Conservation (phyloP, 2,888 invertebrate species). For the Tholera decimalis region DNA sequence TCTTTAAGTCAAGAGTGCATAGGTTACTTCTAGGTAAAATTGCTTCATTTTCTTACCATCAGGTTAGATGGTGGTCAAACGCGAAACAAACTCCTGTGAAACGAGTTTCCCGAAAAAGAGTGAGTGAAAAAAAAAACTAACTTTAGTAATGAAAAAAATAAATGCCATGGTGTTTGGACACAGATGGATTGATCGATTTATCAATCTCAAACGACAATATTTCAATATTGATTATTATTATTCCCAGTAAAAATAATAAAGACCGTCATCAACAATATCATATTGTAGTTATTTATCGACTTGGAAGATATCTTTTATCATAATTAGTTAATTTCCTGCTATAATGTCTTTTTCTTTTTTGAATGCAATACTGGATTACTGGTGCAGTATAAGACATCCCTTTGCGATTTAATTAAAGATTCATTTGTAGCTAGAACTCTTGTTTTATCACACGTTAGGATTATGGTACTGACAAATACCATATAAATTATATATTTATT, state of each 20-base stretch:
- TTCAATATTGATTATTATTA: background rate
- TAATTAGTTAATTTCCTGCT: slow-evolving; percentile 7
- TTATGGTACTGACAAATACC: background rate
- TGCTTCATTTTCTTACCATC: too few species aligned
- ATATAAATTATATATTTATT: too few species aligned
- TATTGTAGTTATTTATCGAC: background rate
- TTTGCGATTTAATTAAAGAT: slow-evolving; percentile 29
- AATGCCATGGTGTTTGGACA: background rate
- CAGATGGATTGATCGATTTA: background rate
- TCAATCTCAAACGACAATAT: background rate
- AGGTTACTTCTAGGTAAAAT: too few species aligned
- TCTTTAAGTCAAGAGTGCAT: too few species aligned
- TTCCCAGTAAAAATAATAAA: background rate
- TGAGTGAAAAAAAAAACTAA: too few species aligned
- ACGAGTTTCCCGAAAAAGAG: too few species aligned
- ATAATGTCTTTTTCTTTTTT: background rate
- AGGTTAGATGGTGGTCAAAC: too few species aligned
- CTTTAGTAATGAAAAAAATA: too few species aligned
- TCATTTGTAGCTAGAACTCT: background rate
- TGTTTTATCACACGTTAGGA: slow-evolving; percentile 1
- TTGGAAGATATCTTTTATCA: background rate
- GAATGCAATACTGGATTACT: slow-evolving; percentile 1
- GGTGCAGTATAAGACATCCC: slow-evolving; percentile 4
- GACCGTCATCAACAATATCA: background rate
- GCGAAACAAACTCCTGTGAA: too few species aligned